A percentile compares a stretch with the other conserved stretches of the same genome.
Evolutionary conservation across 2,888 invertebrate genomes (phyloP).

Genomic region (Tinea semifulvella): DNA sequence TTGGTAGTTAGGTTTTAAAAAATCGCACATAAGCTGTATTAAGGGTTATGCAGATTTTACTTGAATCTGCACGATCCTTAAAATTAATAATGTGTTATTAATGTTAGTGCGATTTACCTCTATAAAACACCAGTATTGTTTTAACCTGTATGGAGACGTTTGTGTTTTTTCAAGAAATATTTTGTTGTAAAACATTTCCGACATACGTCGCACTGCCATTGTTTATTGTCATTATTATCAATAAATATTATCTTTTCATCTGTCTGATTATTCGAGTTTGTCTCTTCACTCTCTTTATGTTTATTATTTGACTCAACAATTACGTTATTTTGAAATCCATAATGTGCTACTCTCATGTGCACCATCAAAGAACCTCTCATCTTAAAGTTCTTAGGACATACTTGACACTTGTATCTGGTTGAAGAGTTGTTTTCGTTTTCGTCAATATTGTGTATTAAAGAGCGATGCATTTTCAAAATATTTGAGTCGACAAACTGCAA

Average conservation of each 20-base stretch:
- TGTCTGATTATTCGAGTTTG: conserved; percentile 21
- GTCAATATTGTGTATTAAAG: conserved; percentile 70
- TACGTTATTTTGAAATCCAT: conserved; percentile 49
- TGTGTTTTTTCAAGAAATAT: conserved; percentile 89
- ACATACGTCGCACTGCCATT: conserved; percentile 89
- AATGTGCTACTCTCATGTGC: conserved; percentile 82
- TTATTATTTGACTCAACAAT: conserved; percentile 18
- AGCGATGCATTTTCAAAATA: conserved; percentile 78
- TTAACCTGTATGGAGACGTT: conserved; percentile 83
- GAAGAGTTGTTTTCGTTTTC: conserved; percentile 38
- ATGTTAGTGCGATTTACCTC: conserved; percentile 60
- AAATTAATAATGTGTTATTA: conserved; percentile 29
- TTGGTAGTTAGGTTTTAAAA: no score
- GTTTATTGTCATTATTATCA: conserved; percentile 71
- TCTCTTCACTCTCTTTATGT: conserved; percentile 23
- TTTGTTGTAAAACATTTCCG: conserved; percentile 87
- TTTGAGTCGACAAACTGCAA: conserved; percentile 75
- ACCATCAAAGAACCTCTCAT: conserved; percentile 85
- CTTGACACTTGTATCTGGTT: conserved; percentile 73
- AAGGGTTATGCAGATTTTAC: no score
- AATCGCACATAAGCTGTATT: no score
- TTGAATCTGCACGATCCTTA: no score
- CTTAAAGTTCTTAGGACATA: conserved; percentile 82
- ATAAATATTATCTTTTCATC: conserved; percentile 23
- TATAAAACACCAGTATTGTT: conserved; percentile 47